Base-by-base conservation (phyloP, 1,140 invertebrate species). In the Eriocheir sinensis region DNA sequence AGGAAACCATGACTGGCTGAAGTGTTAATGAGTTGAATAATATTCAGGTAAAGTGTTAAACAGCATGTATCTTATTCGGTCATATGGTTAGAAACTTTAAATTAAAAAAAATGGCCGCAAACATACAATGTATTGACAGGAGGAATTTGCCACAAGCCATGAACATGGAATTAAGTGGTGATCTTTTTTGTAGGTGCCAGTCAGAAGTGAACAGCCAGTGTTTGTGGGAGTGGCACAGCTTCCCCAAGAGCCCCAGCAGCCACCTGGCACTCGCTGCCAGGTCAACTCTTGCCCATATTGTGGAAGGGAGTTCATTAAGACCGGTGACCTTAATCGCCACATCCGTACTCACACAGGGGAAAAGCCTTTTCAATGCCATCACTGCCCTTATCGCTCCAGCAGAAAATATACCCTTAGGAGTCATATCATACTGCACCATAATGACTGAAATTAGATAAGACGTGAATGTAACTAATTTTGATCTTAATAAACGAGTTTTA, bases 261-360 rank as follows among this genome's bases (percentile, higher is more conserved):
- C 79, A 48, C 44, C 32, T 92, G 60, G 41, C 48, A 44, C 41
- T 83, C 44, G 40, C 36, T 44, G 53, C 38, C 89, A 17, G 72
- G 83, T 60, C 92, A 94, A 93, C 89, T 34, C 79, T 30, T 94
- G 93, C 53, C 93, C 93, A 12, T 94, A 91, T 48, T 94, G 93
- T 91, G 93, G 93, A 36, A 79, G 93, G 32, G 80, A 90, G 27
- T 94, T 94, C 41, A 80, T 89, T 48, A 89, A 94, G 79, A 60
- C 93, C 6, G 93, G 93, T 21, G 93, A 90, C 41, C 89, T 94
- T 34, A 94, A 89, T 30, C 88, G 93, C 36, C 93, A 94, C 89
- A 94, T 94, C 89, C 89, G 93, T n/a, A 94, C 93, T 27, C 93
- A 94, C 53, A 94, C 93, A 60, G 93, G 93, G 81, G 93, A 94